Base-by-base conservation (phyloP, 1,140 invertebrate genomes). In the Heliothis virescens region DNA sequence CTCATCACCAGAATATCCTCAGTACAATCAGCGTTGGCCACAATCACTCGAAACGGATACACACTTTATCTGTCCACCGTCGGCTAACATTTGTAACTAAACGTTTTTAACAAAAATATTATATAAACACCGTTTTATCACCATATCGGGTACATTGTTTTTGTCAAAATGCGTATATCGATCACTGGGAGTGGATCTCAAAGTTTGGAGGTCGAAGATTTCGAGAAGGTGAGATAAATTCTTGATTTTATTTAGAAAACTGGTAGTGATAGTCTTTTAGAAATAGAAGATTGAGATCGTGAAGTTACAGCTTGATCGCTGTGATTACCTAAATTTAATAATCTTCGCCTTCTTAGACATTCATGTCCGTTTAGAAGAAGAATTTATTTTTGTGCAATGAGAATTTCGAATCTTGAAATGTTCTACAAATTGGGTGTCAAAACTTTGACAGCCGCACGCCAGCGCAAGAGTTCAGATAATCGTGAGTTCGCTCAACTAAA, bases 401-500 rank as follows among this genome's bases (percentile, higher is more conserved):
- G 4, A 9, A 41, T 41, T 41, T 41, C 5, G 3, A 9, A 41
- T 41, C 9, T 41, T 41, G 21, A 0, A 26, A 59, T 9, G 2
- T 1, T 21, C 12, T 12, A 16, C n/a, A 0, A 60, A 60, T 15
- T 3, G 2, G 11, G 26, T 12, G 0, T n/a, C 4, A 21, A 82
- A 67, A 79, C 71, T 82, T 82, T 80, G 81, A 73, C 55, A 47
- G 59, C n/a, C 78, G 12, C 69, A 59, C 15, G 1, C n/a, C 12
- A 16, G 18, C 72, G 78, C 48, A 79, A 75, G 41, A 62, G 50
- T 29, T 50, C 55, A 65, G 71, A 74, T 80, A 80, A 81, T 77
- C 50, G 52, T 50, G 76, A 79, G 79, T 80, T 80, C 81, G 78
- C 73, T 79, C 78, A 83, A 83, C 81, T 78, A 79, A 41, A 79